Percentiles rank a stretch among this genome's conserved stretches.
These are phyloP conservation scores for Papilio glaucus DNA, from an alignment of 1,140 invertebrate genomes.

Conservation along the genomic window DNA sequence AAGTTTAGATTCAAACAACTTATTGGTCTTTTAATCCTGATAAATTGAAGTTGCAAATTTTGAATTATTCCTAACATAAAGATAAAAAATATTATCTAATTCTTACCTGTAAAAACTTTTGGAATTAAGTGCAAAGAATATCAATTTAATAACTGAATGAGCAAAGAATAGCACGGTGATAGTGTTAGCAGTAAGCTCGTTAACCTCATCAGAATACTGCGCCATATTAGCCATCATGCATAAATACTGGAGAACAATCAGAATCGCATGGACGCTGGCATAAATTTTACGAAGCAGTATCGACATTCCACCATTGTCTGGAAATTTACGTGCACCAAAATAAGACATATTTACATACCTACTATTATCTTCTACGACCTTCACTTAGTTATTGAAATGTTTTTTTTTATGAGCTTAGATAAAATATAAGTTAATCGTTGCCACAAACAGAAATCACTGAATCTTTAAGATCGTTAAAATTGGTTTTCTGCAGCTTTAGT, in stretches of 20 bases:
- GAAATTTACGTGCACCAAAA: constrained; percentile 37
- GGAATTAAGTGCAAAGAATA: constrained; percentile 88
- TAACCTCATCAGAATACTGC: constrained; percentile 89
- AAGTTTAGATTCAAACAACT: too few relatives aligned
- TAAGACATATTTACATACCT: not conserved
- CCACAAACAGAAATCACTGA: not conserved
- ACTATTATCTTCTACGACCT: not conserved
- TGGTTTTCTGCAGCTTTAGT: too few relatives aligned
- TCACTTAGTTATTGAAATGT: not conserved
- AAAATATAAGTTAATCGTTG: too few relatives aligned
- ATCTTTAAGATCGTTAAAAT: not conserved
- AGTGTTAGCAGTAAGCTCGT: constrained; percentile 91
- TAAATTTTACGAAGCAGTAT: constrained; percentile 85
- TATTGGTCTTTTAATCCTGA: too few relatives aligned
- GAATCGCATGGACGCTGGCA: constrained; percentile 84
- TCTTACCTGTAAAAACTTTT: constrained; percentile 89
- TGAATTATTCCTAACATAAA: too few relatives aligned
- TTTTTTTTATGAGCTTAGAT: too few relatives aligned
- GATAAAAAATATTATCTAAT: not conserved
- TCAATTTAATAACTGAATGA: constrained; percentile 89
- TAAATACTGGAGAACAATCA: constrained; percentile 87
- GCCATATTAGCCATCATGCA: constrained; percentile 88
- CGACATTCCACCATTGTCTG: constrained; percentile 82
- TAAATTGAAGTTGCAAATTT: too few relatives aligned
- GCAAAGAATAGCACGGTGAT: constrained; percentile 92